Evolutionary conservation across 2,888 invertebrate species (phyloP), one percentile per base, ranked within the genome.

Genomic region (Himalopsyche tibetana): DNA sequence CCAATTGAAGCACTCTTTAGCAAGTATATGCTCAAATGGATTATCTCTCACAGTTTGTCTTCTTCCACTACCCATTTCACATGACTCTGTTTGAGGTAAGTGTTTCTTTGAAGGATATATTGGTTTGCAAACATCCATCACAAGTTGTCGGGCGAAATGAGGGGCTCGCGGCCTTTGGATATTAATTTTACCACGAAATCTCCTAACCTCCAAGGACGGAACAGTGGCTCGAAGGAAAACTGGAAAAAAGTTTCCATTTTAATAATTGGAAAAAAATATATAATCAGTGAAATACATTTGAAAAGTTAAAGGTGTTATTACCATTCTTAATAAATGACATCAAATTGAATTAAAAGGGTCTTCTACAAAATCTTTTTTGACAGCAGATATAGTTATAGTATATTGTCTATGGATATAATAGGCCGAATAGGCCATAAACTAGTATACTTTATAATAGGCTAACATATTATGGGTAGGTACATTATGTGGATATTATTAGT

Each of bases 161-260:
- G 96, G 95, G 82, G 94, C 92, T 90, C 93, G 94, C 0, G 97
- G 97, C 89, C 93, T 94, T 90, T 96, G 95, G 74, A 97, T 94
- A 90, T 97, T 97, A 83, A 97, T 96, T 92, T 96, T 96, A 4
- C 95, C 95, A 38, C 96, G 93, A 90, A 94, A 96, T 89, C 97
- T 93, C 90, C 95, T 95, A 8, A 94, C 93, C 89, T 95, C 91
- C 19, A 93, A 88, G n/a, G 94, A 90, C 0, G 94, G 92, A 5
- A 91, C 88, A 83, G 91, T 91, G 19, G 91, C 89, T 88, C 91
- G 91, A 86, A 94, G 90, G 55, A 94, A 90, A n/a, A 89, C 94
- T 94, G 90, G 86, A 92, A 92, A 84, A 42, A 88, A 84, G 84
- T 56, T 80, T 17, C 55, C 19, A 79, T 28, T 4, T 36, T 55